Evolutionary conservation across 2,888 invertebrate species (phyloP).

Genomic region (Magallana nippona): DNA sequence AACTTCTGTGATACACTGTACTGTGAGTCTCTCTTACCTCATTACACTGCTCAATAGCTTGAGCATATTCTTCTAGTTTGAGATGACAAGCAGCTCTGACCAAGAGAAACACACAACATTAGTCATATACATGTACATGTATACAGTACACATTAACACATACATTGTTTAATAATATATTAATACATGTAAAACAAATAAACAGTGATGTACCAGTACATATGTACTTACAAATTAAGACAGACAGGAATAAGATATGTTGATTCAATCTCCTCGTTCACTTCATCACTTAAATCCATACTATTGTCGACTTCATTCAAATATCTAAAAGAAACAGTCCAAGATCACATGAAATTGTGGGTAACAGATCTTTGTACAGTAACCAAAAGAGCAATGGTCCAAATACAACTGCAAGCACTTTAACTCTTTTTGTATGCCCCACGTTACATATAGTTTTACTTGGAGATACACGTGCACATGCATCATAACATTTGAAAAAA

Average conservation of each 20-base stretch:
- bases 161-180: no score
- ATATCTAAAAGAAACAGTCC: conserved; percentile 58
- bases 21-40: conserved; percentile 76
- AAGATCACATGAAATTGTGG: conserved; percentile 44
- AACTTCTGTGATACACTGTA: no score
- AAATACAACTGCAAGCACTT: no score
- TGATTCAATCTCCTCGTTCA: conserved; percentile 77
- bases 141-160: no score
- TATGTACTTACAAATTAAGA: conserved; percentile 67
- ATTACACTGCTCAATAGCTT: conserved; percentile 85
- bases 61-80: conserved; percentile 84
- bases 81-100: conserved; percentile 86
- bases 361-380: neutral
- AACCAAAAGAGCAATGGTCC: no score
- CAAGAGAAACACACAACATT: conserved; percentile 1
- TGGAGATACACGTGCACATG: no score
- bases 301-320: conserved; percentile 64
- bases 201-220: neutral
- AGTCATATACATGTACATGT: neutral
- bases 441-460: no score
- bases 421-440: no score
- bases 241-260: conserved; percentile 62
- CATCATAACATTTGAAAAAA: no score
- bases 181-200: no score
- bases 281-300: conserved; percentile 61